These are phyloP conservation scores for Sebastes vulpes DNA, from an alignment of 2,797 vertebrate species.

Conservation along the genomic window DNA sequence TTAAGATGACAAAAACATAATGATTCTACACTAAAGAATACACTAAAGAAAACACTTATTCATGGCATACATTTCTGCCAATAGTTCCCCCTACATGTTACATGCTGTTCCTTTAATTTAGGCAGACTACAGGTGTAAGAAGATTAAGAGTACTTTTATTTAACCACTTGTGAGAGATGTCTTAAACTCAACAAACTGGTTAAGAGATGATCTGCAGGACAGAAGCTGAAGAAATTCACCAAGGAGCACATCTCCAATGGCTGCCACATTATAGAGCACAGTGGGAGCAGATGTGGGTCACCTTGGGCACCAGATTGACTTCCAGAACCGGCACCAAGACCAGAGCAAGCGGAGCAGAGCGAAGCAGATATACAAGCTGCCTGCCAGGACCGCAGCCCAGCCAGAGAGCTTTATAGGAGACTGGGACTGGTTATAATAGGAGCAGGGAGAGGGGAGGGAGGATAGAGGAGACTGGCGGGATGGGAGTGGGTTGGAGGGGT, in stretches of 20 bases:
- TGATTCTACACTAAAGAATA: too few relatives aligned
- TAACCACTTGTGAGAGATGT: background rate
- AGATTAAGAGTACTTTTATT: background rate
- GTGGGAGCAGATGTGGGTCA: conserved; percentile 25
- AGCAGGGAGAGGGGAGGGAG: background rate
- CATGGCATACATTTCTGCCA: too few relatives aligned
- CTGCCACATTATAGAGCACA: background rate
- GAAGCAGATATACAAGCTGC: conserved; percentile 28
- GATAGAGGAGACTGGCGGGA: conserved; percentile 9
- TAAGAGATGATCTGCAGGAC: background rate
- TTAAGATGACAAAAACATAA: too few relatives aligned
- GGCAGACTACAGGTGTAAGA: background rate
- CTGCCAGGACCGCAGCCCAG: conserved; percentile 36
- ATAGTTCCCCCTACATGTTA: too few relatives aligned
- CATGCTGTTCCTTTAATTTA: too few relatives aligned
- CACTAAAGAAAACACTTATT: too few relatives aligned
- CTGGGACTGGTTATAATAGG: conserved; percentile 48
- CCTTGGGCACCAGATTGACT: conserved; percentile 22
- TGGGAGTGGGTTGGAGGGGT: background rate
- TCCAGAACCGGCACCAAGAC: conserved; percentile 27
- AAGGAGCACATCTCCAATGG: background rate
- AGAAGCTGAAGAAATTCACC: background rate
- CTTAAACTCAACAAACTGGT: background rate
- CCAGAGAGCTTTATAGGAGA: conserved; percentile 46
- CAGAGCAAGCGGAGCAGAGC: conserved; percentile 18